Base-by-base conservation (phyloP, 1,140 invertebrate genomes). In the Pinna nobilis region DNA sequence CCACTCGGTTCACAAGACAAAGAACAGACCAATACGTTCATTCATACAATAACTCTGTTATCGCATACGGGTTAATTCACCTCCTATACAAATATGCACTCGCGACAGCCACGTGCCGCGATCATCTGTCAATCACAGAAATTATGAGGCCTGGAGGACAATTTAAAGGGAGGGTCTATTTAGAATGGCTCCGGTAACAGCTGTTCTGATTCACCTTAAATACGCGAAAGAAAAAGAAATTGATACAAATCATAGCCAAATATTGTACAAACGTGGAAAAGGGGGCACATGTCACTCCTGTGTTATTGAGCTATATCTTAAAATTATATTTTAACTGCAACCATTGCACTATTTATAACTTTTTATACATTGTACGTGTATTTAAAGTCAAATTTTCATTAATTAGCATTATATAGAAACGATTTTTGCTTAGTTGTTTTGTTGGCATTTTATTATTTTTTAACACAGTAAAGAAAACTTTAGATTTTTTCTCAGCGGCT, bases 41-140 rank as follows among this genome's bases (percentile, higher is more conserved):
- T 59, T 59, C 37, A 33, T 20, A 59, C 55, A 59, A 33, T 59
- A 30, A 59, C n/a, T n/a, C n/a, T n/a, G n/a, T n/a, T n/a, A n/a
- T n/a, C n/a, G n/a, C n/a, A n/a, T n/a, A n/a, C n/a, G n/a, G n/a
- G n/a, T n/a, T n/a, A n/a, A n/a, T n/a, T n/a, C n/a, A n/a, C n/a
- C n/a, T n/a, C n/a, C n/a, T n/a, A n/a, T n/a, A n/a, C n/a, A n/a
- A n/a, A 33, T 59, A 59, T 59, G 37, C 37, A 35, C 55, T 30
- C 37, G 55, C 37, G 55, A 59, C 55, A 59, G 55, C 30, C 55
- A 33, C 37, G 55, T 59, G 55, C 55, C 55, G 37, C 55, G 30
- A n/a, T 25, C 37, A 59, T n/a, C 55, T 59, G 30, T 33, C 55
- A 59, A 59, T 59, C 55, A 20, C n/a, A 28, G 20, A 33, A 20